These are phyloP conservation scores for Drosophila ambigua DNA, from an alignment of 1,140 invertebrate species.

Conservation along the genomic window DNA sequence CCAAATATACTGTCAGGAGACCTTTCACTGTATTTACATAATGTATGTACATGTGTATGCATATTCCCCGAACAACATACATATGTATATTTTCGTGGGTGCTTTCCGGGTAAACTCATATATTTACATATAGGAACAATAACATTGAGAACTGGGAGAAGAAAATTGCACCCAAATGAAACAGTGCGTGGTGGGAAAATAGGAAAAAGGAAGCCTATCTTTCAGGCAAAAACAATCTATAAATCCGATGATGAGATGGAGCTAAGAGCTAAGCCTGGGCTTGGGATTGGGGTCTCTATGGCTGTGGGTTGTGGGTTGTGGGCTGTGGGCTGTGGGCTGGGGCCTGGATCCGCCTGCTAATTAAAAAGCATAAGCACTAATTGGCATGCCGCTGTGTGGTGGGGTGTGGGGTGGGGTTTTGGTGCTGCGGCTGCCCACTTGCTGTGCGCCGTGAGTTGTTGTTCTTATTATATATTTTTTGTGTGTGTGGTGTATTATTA, in stretches of 20 bases:
- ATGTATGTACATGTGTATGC: too few relatives aligned
- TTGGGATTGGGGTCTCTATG: neutral
- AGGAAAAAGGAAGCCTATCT: conserved; percentile 6
- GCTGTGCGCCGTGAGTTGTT: conserved; percentile 37
- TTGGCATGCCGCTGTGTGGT: conserved; percentile 66
- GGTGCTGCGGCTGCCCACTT: conserved; percentile 45
- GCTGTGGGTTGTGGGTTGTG: neutral
- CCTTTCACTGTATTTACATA: too few relatives aligned
- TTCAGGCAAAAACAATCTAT: conserved; percentile 7
- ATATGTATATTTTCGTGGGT: too few relatives aligned
- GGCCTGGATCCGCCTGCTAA: conserved; percentile 51
- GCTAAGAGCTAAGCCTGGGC: neutral
- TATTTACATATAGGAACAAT: conserved; percentile 34
- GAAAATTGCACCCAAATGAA: conserved; percentile 41
- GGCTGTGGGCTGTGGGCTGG: too few relatives aligned
- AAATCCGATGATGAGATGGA: neutral
- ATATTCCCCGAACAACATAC: too few relatives aligned
- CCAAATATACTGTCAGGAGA: too few relatives aligned
- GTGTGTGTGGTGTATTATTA: conserved; percentile 29
- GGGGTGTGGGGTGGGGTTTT: conserved; percentile 11
- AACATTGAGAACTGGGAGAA: neutral
- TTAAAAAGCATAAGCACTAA: conserved; percentile 79
- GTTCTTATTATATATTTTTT: conserved; percentile 42
- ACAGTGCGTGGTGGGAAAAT: conserved; percentile 8
- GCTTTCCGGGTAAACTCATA: too few relatives aligned